These are phyloP conservation scores for Siphamia tubifer DNA, from an alignment of 2,113 vertebrate species.

Conservation along the genomic window DNA sequence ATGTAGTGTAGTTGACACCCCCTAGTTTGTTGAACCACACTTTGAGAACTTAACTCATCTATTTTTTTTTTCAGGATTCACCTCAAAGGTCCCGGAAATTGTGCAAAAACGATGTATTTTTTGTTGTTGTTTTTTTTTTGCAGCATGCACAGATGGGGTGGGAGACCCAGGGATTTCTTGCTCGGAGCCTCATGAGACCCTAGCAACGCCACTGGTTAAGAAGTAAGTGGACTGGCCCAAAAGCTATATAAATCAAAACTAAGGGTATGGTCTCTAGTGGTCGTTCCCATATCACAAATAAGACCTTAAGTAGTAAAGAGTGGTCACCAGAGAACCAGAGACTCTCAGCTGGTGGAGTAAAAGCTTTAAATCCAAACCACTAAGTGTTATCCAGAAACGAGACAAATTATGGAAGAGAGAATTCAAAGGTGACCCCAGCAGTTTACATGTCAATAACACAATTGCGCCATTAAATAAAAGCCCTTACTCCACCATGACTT, in stretches of 20 bases:
- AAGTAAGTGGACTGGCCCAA: slow-evolving; percentile 2
- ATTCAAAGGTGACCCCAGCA: background rate
- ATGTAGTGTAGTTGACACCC: too few relatives aligned
- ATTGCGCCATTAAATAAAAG: background rate
- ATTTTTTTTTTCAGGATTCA: too few relatives aligned
- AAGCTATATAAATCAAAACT: slow-evolving; percentile 45
- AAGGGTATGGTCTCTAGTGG: slow-evolving; percentile 29
- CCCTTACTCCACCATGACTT: background rate
- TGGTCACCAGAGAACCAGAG: slow-evolving; percentile 37
- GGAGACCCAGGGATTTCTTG: too few relatives aligned
- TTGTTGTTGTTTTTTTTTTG: too few relatives aligned
- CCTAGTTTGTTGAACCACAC: too few relatives aligned
- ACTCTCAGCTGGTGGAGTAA: slow-evolving; percentile 22
- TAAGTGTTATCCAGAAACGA: too few relatives aligned
- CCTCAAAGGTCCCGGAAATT: too few relatives aligned
- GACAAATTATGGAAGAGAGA: background rate
- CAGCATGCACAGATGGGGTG: too few relatives aligned
- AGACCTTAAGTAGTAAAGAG: slow-evolving; percentile 34
- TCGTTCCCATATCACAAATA: slow-evolving; percentile 43
- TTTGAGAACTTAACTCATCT: too few relatives aligned
- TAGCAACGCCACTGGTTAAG: too few relatives aligned
- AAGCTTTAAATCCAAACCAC: slow-evolving; percentile 46
- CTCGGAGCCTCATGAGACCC: too few relatives aligned
- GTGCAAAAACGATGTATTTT: too few relatives aligned
- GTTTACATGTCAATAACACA: background rate